Evolutionary conservation across 2,113 vertebrate species (phyloP).

Genomic region (Leptobrachium leishanense): DNA sequence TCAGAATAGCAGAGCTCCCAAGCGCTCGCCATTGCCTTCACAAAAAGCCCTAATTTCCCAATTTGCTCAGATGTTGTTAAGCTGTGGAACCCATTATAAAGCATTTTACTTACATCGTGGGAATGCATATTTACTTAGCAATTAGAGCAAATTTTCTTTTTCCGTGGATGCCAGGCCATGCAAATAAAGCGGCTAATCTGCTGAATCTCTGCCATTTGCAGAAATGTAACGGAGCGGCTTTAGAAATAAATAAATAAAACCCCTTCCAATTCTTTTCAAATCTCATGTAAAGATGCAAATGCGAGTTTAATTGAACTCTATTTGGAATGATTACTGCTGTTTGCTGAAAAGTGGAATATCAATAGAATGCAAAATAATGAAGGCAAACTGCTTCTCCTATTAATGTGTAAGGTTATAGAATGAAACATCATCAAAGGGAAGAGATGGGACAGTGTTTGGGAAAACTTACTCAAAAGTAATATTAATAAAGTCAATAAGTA

Average conservation of each 20-base stretch:
- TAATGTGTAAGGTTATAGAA: too few relatives aligned
- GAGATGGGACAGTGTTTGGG: too few relatives aligned
- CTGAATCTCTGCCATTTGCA: background rate
- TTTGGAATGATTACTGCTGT: background rate
- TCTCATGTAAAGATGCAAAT: conserved; percentile 6
- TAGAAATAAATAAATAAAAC: background rate
- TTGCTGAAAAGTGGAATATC: background rate
- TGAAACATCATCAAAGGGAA: too few relatives aligned
- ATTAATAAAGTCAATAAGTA: too few relatives aligned
- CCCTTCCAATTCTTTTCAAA: background rate
- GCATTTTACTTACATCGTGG: background rate
- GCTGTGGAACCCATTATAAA: background rate
- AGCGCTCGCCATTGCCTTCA: background rate
- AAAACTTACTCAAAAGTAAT: too few relatives aligned
- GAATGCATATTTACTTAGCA: background rate
- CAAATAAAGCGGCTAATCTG: background rate
- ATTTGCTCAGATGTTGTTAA: background rate
- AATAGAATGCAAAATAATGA: background rate
- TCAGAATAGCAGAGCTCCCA: background rate
- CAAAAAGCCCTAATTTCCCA: background rate
- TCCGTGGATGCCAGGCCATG: background rate
- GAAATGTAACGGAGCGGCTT: background rate
- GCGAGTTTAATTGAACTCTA: conserved; percentile 4
- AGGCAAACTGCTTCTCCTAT: too few relatives aligned
- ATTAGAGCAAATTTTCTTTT: conserved; percentile 1